Conservation (phyloP, 2,888 invertebrate species). For the Lomographa bimaculata region DNA sequence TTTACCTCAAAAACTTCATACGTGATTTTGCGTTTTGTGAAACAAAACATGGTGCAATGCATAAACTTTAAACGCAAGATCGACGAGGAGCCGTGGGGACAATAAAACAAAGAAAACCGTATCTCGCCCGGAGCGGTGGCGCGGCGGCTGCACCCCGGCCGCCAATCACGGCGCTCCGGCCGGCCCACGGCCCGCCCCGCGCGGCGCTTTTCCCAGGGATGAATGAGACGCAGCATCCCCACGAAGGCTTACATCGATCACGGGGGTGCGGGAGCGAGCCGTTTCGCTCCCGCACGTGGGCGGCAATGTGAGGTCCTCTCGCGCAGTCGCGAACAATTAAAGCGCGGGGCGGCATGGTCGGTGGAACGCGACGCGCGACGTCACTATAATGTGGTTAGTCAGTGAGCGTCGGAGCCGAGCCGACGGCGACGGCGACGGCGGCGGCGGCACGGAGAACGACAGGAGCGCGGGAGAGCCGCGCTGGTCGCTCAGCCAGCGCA, state of each 20-base stretch:
- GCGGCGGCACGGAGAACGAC: constrained; percentile 71
- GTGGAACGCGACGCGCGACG: constrained; percentile 67
- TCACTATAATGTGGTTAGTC: constrained; percentile 86
- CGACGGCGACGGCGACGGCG: constrained; percentile 79
- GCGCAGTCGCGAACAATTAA: constrained; percentile 82
- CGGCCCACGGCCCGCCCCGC: constrained; percentile 53
- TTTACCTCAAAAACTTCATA: constrained; percentile 76
- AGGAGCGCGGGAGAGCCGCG: constrained; percentile 72
- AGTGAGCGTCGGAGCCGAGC: constrained; percentile 85
- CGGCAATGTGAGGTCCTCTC: constrained; percentile 66
- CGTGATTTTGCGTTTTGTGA: constrained; percentile 77
- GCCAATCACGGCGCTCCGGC: constrained; percentile 43
- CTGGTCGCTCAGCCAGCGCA: constrained; percentile 75
- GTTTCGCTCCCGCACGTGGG: constrained; percentile 72
- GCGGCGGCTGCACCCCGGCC: constrained; percentile 42
- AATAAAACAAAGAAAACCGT: constrained; percentile 82
- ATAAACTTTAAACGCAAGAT: constrained; percentile 83
- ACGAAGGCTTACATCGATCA: constrained; percentile 77
- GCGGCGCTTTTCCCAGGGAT: constrained; percentile 46
- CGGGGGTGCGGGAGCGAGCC: constrained; percentile 67
- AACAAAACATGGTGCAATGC: constrained; percentile 82
- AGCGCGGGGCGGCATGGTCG: constrained; percentile 72
- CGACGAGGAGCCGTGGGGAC: constrained; percentile 80
- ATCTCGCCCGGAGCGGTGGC: constrained; percentile 67
- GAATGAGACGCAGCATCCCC: constrained; percentile 76